phyloP scores from a whole-genome alignment of 2,888 invertebrate species.

The Aphidius colemani region DNA sequence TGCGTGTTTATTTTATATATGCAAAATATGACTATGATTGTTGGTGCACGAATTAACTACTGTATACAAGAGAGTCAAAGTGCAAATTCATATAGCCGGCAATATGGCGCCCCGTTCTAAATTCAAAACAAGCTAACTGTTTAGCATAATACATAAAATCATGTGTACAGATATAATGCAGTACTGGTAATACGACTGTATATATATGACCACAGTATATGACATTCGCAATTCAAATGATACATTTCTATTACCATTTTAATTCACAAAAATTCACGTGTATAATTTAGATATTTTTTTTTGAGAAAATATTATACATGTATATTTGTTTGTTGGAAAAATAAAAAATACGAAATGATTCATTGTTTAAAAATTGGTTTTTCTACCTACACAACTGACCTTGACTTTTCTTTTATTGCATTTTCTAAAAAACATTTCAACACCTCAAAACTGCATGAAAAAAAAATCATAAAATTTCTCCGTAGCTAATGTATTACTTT shows the following conservation, averaged over 20 bases:
- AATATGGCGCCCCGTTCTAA: constrained; percentile 60
- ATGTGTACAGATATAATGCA: constrained; percentile 29
- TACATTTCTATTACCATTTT: constrained; percentile 61
- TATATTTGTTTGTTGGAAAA: too few species aligned
- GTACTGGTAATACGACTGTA: constrained; percentile 11
- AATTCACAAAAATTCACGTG: constrained; percentile 50
- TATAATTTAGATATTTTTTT: not conserved
- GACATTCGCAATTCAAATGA: constrained; percentile 60
- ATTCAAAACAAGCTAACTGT: constrained; percentile 59
- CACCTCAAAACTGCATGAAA: too few species aligned
- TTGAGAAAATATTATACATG: too few species aligned
- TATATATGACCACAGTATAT: constrained; percentile 26
- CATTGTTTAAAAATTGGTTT: too few species aligned
- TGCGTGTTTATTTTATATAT: too few species aligned
- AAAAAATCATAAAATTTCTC: too few species aligned
- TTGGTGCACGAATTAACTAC: constrained; percentile 33
- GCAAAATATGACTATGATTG: constrained; percentile 14
- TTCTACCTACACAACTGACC: too few species aligned
- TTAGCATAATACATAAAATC: constrained; percentile 59
- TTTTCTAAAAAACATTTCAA: too few species aligned
- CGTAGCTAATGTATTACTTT: too few species aligned
- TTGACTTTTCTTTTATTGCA: too few species aligned
- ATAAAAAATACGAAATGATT: too few species aligned
- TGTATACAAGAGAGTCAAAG: constrained; percentile 47
- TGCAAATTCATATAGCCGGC: constrained; percentile 53